Conservation (phyloP, 2,113 vertebrate species). For the Aptenodytes patagonicus region DNA sequence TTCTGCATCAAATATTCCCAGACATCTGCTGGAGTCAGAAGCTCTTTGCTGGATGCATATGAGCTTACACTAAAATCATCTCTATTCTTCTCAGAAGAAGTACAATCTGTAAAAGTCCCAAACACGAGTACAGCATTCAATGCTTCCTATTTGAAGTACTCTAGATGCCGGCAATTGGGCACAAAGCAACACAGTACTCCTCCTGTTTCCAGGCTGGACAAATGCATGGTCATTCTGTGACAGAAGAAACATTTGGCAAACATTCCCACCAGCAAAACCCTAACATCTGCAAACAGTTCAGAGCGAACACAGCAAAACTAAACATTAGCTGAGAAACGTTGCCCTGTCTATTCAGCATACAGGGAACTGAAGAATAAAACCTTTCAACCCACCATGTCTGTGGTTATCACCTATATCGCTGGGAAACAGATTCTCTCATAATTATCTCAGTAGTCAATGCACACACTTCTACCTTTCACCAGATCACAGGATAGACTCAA, state of each 20-base stretch:
- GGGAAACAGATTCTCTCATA: background rate
- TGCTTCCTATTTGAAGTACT: background rate
- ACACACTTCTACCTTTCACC: background rate
- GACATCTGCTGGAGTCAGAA: constrained; percentile 42
- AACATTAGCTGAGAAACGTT: background rate
- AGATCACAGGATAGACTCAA: background rate
- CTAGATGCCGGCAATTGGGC: background rate
- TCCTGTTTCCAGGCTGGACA: constrained; percentile 41
- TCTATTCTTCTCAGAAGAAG: constrained; percentile 25
- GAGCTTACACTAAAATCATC: constrained; percentile 48
- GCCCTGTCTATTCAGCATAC: background rate
- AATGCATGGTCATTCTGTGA: constrained; percentile 1
- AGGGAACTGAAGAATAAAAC: background rate
- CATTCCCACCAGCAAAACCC: constrained; percentile 10
- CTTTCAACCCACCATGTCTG: background rate
- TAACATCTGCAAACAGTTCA: constrained; percentile 42
- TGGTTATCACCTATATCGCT: background rate
- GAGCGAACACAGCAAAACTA: background rate
- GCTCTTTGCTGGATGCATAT: background rate
- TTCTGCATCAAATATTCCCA: constrained; percentile 42
- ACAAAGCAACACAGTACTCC: background rate
- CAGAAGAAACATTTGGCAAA: constrained; percentile 46
- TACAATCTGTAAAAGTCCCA: constrained; percentile 14
- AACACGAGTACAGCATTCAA: background rate
- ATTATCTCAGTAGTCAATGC: background rate